These are phyloP conservation scores for Eucidaris tribuloides DNA, from an alignment of 35 echinoderm and acorn worm species.

Conservation along the genomic window DNA sequence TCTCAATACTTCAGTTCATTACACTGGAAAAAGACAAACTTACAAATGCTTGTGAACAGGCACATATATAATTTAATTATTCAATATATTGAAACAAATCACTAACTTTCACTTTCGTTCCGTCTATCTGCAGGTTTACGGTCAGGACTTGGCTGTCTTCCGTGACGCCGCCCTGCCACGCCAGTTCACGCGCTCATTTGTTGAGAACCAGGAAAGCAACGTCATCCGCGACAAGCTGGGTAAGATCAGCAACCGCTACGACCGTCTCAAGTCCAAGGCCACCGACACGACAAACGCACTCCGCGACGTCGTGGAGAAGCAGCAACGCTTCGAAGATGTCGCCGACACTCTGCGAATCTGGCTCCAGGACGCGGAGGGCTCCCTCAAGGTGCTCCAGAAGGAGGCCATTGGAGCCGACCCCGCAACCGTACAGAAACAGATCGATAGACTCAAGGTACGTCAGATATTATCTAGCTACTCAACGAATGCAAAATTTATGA, in stretches of 20 bases:
- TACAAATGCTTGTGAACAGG: too few relatives aligned
- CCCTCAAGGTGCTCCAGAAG: slow-evolving; percentile 60
- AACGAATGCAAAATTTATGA: background rate
- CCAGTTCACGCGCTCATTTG: slow-evolving; percentile 73
- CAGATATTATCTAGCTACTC: background rate
- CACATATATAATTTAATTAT: too few relatives aligned
- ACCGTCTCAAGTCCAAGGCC: slow-evolving; percentile 68
- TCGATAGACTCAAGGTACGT: slow-evolving; percentile 82
- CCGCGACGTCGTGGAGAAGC: slow-evolving; percentile 72
- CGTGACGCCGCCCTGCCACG: slow-evolving; percentile 74
- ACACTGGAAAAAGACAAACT: too few relatives aligned
- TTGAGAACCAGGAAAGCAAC: slow-evolving; percentile 76
- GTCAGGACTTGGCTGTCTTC: slow-evolving; percentile 85
- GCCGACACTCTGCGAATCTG: slow-evolving; percentile 57
- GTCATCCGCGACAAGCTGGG: slow-evolving; percentile 64
- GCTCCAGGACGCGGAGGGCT: slow-evolving; percentile 77
- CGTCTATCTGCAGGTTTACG: slow-evolving; percentile 60
- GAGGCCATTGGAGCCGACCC: slow-evolving; percentile 94
- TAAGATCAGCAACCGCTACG: slow-evolving; percentile 70
- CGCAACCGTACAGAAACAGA: slow-evolving; percentile 73
- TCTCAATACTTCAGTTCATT: too few relatives aligned
- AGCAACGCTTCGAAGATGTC: slow-evolving; percentile 69
- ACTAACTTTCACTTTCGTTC: too few relatives aligned
- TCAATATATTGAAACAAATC: too few relatives aligned
- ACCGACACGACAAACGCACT: slow-evolving; percentile 63